Evolutionary conservation across 1,140 invertebrate species (phyloP).

Genomic region (Hestina assimilis): DNA sequence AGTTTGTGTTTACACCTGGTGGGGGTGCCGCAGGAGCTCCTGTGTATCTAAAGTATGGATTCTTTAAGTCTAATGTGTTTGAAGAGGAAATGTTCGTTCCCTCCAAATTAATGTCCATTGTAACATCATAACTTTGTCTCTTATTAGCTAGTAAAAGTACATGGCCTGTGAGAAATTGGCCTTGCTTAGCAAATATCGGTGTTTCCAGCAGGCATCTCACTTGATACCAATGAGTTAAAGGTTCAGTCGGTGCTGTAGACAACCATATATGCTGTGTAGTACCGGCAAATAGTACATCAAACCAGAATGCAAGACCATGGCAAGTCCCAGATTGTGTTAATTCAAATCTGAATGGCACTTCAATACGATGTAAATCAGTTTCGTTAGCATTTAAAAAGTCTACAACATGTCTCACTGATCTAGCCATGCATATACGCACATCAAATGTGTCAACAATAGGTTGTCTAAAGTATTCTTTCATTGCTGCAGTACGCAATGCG

Average conservation of each 20-base stretch:
- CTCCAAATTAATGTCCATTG: conserved; percentile 94
- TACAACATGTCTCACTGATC: conserved; percentile 96
- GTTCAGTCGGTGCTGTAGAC: conserved; percentile 98
- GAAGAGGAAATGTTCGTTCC: conserved; percentile 89
- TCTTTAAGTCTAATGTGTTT: conserved; percentile 98
- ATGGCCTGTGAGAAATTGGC: conserved; percentile 92
- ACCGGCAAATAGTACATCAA: conserved; percentile 99
- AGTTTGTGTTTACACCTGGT: conserved; percentile 92
- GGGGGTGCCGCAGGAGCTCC: conserved; percentile 92
- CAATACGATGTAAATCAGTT: conserved; percentile 96
- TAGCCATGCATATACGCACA: conserved; percentile 97
- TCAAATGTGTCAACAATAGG: conserved; percentile 99
- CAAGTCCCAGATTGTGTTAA: conserved; percentile 95
- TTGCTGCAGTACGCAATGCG: conserved; percentile 89
- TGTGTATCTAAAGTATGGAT: conserved; percentile 98
- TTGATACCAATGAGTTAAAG: conserved; percentile 99
- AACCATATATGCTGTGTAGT: conserved; percentile 95
- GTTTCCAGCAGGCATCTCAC: conserved; percentile 96
- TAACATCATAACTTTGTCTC: conserved; percentile 99
- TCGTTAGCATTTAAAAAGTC: conserved; percentile 97
- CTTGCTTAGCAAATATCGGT: conserved; percentile 96
- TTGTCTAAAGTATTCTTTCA: conserved; percentile 98
- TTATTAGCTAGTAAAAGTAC: conserved; percentile 96
- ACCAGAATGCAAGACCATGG: conserved; percentile 99
- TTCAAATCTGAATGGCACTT: conserved; percentile 97